A percentile compares a stretch with the other conserved stretches of the same genome.
These are phyloP conservation scores for Pogonomyrmex californicus DNA, from an alignment of 1,140 invertebrate genomes.

Conservation along the genomic window DNA sequence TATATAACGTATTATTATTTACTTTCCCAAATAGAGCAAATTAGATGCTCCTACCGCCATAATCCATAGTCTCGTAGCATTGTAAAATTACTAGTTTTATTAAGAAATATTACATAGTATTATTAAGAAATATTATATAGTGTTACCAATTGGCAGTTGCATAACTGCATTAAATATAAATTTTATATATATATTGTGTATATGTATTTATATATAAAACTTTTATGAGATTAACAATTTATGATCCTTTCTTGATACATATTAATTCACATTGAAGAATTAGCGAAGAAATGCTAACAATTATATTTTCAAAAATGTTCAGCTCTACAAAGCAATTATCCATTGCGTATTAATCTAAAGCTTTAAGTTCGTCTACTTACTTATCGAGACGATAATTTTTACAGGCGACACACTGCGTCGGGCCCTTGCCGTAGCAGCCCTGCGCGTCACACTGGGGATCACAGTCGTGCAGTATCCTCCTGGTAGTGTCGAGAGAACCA, in stretches of 20 bases:
- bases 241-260: not conserved
- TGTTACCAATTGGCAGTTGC: not conserved
- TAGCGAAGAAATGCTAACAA: not conserved
- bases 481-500: slow-evolving; percentile 86
- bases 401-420: slow-evolving; percentile 93
- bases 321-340: not conserved
- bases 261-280: not conserved
- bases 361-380: slow-evolving; percentile 85
- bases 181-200: not conserved
- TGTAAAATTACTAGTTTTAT: slow-evolving; percentile 18
- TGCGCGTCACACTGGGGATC: slow-evolving; percentile 94
- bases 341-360: not conserved
- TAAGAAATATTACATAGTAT: not conserved
- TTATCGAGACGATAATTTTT: slow-evolving; percentile 93
- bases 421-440: slow-evolving; percentile 94
- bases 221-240: not conserved
- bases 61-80: slow-evolving; percentile 13
- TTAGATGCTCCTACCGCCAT: slow-evolving; percentile 23
- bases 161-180: slow-evolving; percentile 11
- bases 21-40: not conserved
- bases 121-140: slow-evolving; percentile 1
- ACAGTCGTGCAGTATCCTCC: slow-evolving; percentile 91
- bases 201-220: not conserved
- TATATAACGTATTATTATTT: not conserved
- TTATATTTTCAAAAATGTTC: not conserved